Base-by-base conservation (phyloP, 2,888 invertebrate genomes). In the Aphodius sticticus region DNA sequence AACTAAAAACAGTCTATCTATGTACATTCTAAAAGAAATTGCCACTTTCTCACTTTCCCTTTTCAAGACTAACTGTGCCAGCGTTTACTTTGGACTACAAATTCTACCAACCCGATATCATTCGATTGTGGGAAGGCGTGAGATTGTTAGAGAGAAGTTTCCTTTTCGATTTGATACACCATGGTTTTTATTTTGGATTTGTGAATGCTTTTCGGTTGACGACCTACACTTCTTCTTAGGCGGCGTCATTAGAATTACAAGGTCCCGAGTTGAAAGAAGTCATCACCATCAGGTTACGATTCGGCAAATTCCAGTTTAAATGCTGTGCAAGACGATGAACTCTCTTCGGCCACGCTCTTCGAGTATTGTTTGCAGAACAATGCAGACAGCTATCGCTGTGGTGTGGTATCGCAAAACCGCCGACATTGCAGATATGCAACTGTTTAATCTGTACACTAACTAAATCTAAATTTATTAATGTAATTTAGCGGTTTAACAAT, bases 41-140 rank as follows among this genome's bases (percentile, higher is more conserved):
- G 53, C 53, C 53, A 53, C 53, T 53, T 53, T 53, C 53, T 53
- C 53, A 53, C 53, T 53, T 53, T 53, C 53, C 53, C 53, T 53
- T 53, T 53, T 53, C 53, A 53, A 7, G 53, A 9, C 12, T 1
- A 53, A 53, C 53, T 9, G 53, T 53, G 53, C 53, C 53, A 53
- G 12, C 53, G 6, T 53, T 53, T 53, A 53, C 53, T 53, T 53
- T 53, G 53, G 53, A 53, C 53, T 53, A 53, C 53, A 53, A 53
- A 53, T 53, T 53, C 53, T 53, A 53, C 53, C 12, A 53, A 26
- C 12, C 53, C 53, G 12, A 53, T 9, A 53, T 53, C 6, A 12
- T 53, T 7, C 53, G 53, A 53, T 53, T 53, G 9, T 9, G 3
- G 12, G 6, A 53, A 53, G 9, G 3, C 26, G 26, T 26, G 26